These are phyloP conservation scores for Hirtodrosophila trivittata DNA, from an alignment of 2,888 invertebrate genomes.

Conservation along the genomic window DNA sequence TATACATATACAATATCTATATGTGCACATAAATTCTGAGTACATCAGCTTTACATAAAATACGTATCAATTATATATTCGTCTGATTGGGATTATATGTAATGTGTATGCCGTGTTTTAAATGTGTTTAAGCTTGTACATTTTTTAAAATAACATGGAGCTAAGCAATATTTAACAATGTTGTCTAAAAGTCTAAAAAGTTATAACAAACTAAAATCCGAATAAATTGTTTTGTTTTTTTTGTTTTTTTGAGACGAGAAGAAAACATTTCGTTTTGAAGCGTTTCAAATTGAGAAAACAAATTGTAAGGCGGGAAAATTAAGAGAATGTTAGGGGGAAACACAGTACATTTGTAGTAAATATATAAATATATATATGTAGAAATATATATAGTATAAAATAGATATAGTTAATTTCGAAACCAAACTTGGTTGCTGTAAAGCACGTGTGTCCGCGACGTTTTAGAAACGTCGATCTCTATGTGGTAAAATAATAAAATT, in stretches of 20 bases:
- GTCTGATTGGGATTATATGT: constrained; percentile 25
- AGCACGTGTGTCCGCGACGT: constrained; percentile 46
- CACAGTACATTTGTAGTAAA: too few species aligned
- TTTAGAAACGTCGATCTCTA: constrained; percentile 44
- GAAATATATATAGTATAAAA: too few species aligned
- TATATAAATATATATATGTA: too few species aligned
- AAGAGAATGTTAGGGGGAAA: too few species aligned
- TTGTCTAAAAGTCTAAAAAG: constrained; percentile 50
- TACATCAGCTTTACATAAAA: constrained; percentile 28
- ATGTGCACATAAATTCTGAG: constrained; percentile 39
- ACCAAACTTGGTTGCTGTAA: constrained; percentile 34
- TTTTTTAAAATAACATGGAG: constrained; percentile 36
- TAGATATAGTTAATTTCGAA: constrained; percentile 12
- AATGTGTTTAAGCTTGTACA: not conserved
- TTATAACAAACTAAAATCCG: constrained; percentile 51
- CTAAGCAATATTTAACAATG: constrained; percentile 73
- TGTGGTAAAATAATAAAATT: constrained; percentile 18
- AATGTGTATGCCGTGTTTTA: constrained; percentile 1
- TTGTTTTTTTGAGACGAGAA: constrained; percentile 7
- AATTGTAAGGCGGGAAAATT: too few species aligned
- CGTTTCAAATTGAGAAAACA: too few species aligned
- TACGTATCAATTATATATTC: constrained; percentile 23
- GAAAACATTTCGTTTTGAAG: not conserved
- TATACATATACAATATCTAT: constrained; percentile 26
- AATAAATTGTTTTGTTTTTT: too few species aligned